phyloP scores from a whole-genome alignment of 2,888 invertebrate genomes.

The Cataglyphis altisquamis region DNA sequence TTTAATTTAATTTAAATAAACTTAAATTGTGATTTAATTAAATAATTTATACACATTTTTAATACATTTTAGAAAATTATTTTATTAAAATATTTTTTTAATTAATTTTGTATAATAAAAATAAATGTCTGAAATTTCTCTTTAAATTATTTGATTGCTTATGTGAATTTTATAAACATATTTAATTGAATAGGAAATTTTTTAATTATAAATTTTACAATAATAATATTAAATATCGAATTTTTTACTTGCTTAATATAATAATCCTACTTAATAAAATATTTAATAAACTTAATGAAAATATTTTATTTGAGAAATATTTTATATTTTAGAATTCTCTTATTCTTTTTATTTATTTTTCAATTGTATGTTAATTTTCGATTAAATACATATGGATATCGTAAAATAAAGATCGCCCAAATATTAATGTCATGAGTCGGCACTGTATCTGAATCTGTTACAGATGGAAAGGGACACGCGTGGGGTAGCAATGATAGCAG shows the following conservation, averaged over 20 bases:
- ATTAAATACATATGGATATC: not conserved
- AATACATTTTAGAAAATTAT: not conserved
- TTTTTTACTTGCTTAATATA: not conserved
- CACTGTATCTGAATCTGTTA: conserved; percentile 35
- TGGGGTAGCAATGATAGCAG: conserved; percentile 7
- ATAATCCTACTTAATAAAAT: not conserved
- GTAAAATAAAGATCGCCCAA: not conserved
- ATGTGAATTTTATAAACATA: not conserved
- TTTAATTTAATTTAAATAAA: not conserved
- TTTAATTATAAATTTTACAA: not conserved
- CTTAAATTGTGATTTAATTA: not conserved
- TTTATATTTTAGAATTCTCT: not conserved
- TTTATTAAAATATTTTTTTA: not conserved
- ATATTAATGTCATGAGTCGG: conserved; percentile 29
- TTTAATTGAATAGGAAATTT: conserved; percentile 6
- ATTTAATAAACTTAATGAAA: not conserved
- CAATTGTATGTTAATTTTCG: not conserved
- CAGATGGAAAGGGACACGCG: conserved; percentile 26
- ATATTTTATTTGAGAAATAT: not conserved
- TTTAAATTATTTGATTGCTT: not conserved
- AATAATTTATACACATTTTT: not conserved
- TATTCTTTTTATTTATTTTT: not conserved
- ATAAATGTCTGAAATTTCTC: not conserved
- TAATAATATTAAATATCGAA: not conserved
- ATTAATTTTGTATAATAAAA: conserved; percentile 10